Percentiles rank a stretch among this genome's conserved stretches.
Conservation (phyloP, 2,888 invertebrate species). For the Sphaerophoria taeniata region DNA sequence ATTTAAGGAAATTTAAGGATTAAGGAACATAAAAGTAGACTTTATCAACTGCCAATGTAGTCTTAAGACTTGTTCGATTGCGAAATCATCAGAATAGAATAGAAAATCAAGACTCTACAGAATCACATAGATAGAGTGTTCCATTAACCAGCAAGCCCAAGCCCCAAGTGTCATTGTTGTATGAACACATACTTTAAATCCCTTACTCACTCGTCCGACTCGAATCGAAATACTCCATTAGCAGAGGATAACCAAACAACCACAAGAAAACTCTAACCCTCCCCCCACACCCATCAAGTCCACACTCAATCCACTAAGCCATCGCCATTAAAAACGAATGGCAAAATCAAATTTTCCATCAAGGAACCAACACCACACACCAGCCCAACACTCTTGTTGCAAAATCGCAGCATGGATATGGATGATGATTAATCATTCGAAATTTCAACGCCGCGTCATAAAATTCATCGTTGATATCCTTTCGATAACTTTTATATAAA, state of each 20-base stretch:
- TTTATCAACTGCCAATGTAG: too few species aligned
- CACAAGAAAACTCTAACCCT: not conserved
- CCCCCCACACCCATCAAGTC: not conserved
- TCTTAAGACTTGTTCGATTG: too few species aligned
- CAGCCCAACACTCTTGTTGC: constrained; percentile 5
- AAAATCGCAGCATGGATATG: not conserved
- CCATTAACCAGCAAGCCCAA: not conserved
- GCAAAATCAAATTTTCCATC: constrained; percentile 12
- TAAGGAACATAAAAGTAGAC: too few species aligned
- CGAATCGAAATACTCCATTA: constrained; percentile 66
- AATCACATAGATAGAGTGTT: too few species aligned
- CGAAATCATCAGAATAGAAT: too few species aligned
- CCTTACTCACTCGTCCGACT: constrained; percentile 31
- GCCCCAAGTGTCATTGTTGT: not conserved
- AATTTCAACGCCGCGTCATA: constrained; percentile 62
- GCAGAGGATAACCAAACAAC: constrained; percentile 52
- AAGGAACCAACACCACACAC: constrained; percentile 28
- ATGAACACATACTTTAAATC: constrained; percentile 22
- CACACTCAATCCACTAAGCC: not conserved
- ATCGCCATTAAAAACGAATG: not conserved
- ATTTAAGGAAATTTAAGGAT: too few species aligned
- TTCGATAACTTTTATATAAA: constrained; percentile 64
- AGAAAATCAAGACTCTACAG: too few species aligned
- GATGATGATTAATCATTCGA: constrained; percentile 68
- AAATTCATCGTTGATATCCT: constrained; percentile 68